A percentile compares a stretch with the other conserved stretches of the same genome.
Conservation (phyloP, 1,140 invertebrate species). For the Bradysia coprophila region DNA sequence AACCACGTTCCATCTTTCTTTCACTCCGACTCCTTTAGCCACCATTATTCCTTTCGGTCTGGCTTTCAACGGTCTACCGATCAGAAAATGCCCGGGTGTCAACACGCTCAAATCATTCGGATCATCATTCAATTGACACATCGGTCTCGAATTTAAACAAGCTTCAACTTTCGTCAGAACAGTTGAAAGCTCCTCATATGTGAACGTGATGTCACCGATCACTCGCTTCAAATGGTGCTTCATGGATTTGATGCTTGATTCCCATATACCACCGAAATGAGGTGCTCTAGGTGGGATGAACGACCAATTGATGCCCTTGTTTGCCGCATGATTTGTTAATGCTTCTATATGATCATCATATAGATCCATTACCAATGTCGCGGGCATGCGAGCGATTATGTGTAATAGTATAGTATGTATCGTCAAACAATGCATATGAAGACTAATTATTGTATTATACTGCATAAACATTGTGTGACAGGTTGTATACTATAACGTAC, state of each 20-base stretch:
- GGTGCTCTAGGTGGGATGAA: slow-evolving; percentile 10
- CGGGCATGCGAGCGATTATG: too few species aligned
- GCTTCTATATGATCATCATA: too few species aligned
- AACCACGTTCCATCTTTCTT: background rate
- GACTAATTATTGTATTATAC: too few species aligned
- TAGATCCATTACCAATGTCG: too few species aligned
- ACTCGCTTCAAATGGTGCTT: slow-evolving; percentile 11
- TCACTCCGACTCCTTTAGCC: background rate
- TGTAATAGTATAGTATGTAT: too few species aligned
- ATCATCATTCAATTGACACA: slow-evolving; percentile 9
- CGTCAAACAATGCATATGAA: too few species aligned
- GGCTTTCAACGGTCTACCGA: slow-evolving; percentile 10
- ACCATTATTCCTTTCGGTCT: slow-evolving; percentile 2
- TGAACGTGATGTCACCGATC: slow-evolving; percentile 8
- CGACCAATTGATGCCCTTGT: slow-evolving; percentile 5
- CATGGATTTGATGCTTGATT: slow-evolving; percentile 10
- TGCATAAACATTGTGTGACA: too few species aligned
- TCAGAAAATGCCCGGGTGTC: slow-evolving; percentile 21
- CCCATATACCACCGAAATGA: slow-evolving; percentile 14
- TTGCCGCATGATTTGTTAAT: too few species aligned
- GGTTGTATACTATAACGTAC: too few species aligned
- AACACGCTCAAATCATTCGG: slow-evolving; percentile 11
- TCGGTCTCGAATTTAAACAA: slow-evolving; percentile 13
- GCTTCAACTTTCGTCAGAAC: slow-evolving; percentile 12
- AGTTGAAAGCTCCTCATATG: slow-evolving; percentile 10